These are phyloP conservation scores for Rhynchonycteris naso DNA, from an alignment of 2,797 vertebrate species.

Conservation along the genomic window DNA sequence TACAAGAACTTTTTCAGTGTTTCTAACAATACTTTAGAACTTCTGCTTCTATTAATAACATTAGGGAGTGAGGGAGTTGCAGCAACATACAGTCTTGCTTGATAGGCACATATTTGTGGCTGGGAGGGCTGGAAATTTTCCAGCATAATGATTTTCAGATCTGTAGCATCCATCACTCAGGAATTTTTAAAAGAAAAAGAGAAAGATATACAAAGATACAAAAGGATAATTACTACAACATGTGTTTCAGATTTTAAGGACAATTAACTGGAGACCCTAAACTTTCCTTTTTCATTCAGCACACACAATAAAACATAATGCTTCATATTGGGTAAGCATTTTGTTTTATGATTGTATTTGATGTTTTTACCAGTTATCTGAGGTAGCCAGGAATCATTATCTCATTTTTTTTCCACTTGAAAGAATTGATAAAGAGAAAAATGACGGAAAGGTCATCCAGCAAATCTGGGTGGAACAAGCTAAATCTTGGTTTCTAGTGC, in stretches of 20 bases:
- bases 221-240: conserved; percentile 65
- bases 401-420: conserved; percentile 25
- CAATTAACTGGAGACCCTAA: conserved; percentile 66
- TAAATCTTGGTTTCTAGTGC: neutral
- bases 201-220: neutral
- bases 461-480: neutral
- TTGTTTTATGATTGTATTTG: conserved; percentile 56
- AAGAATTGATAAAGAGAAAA: conserved; percentile 28
- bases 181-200: conserved; percentile 51
- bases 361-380: conserved; percentile 45
- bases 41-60: conserved; percentile 18
- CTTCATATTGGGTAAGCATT: conserved; percentile 52
- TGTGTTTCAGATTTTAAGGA: conserved; percentile 71
- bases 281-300: conserved; percentile 64
- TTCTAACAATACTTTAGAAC: neutral
- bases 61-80: neutral
- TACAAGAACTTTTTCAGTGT: conserved; percentile 43
- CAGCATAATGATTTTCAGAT: conserved; percentile 70
- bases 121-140: conserved; percentile 59
- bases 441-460: neutral
- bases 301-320: conserved; percentile 59
- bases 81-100: neutral
- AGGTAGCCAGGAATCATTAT: conserved; percentile 30
- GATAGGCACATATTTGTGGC: conserved; percentile 67
- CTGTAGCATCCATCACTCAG: conserved; percentile 55